Evolutionary conservation across 2,888 invertebrate genomes (phyloP), one percentile per base, ranked within the genome.

Genomic region (Ectropis crepuscularia): DNA sequence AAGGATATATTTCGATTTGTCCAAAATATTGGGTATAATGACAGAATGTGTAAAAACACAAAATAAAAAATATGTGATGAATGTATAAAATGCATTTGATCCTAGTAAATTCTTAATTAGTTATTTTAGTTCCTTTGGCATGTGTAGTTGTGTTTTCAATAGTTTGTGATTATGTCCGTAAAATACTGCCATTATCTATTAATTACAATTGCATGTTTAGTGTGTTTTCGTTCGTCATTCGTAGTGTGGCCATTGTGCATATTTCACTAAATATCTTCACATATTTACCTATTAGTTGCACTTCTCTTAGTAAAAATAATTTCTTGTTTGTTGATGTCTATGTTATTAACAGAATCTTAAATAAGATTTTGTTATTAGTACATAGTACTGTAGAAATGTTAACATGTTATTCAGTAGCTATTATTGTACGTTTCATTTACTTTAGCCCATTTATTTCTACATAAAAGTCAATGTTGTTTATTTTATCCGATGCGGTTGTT

Each of bases 121-220:
- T 36, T 11, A 68, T 42, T 43, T 61, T 68, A 57, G 72, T 75
- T 72, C 67, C 45, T 64, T 51, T 77, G 73, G 78, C 77, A 76
- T 77, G 78, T 70, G 66, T 60, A 68, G 63, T 68, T 69, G 69
- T 70, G 63, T 57, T 68, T 68, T 67, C 39, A 47, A 61, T 77
- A 74, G 74, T 74, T n/a, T 77, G 81, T 81, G 76, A 76, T 73
- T 65, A 65, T 67, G 67, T 66, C 59, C 43, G 48, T 49, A 10
- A 57, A 64, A 59, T 53, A 79, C 82, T 81, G 82, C 81, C 82
- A 77, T 79, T 73, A 72, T 74, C 58, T 76, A 75, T 69, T 65
- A 72, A 67, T 68, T 54, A 65, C 68, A 57, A 57, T 73, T 67
- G 48, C 51, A 60, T 67, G 45, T 42, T 10, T 11, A 47, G 10